Evolutionary conservation across 2,797 vertebrate species (phyloP).

Genomic region (Falco peregrinus): DNA sequence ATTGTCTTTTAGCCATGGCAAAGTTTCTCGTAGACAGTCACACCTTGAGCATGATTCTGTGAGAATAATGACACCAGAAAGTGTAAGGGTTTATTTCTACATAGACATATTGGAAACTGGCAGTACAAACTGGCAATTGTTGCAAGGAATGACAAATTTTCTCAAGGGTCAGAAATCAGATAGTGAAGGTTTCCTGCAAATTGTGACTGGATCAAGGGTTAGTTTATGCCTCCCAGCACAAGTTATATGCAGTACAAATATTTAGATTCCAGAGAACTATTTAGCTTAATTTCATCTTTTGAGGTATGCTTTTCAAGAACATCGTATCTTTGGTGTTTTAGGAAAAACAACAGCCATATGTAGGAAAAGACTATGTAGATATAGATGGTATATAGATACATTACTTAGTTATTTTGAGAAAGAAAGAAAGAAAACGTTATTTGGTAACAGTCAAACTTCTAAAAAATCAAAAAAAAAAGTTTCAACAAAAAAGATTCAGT

Average conservation of each 20-base stretch:
- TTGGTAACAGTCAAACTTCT: background rate
- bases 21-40: background rate
- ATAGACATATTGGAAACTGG: background rate
- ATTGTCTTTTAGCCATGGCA: background rate
- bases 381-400: background rate
- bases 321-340: background rate
- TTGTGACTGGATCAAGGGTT: background rate
- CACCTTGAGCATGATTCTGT: background rate
- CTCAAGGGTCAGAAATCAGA: background rate
- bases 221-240: background rate
- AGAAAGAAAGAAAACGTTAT: background rate
- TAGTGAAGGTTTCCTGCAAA: background rate
- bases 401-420: background rate
- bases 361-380: background rate
- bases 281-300: background rate
- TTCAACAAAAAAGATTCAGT: rapidly evolving
- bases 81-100: background rate
- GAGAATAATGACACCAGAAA: background rate
- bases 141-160: background rate
- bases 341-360: background rate
- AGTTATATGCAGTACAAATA: background rate
- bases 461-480: background rate
- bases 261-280: background rate
- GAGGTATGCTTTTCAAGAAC: background rate
- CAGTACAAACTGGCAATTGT: background rate